These are phyloP conservation scores for Micrasema minimum DNA, from an alignment of 1,140 invertebrate genomes.

Conservation along the genomic window DNA sequence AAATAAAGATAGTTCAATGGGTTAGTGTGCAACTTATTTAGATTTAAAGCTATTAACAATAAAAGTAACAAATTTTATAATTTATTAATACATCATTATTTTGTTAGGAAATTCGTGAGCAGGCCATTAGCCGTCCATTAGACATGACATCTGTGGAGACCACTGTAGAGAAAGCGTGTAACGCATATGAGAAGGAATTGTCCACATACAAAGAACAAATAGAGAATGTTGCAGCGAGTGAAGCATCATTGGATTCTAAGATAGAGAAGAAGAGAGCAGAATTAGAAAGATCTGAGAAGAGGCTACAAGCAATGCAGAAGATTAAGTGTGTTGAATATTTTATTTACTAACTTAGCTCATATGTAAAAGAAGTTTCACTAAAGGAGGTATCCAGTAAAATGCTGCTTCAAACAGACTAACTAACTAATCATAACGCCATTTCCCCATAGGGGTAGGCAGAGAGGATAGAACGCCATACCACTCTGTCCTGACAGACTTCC, in stretches of 20 bases:
- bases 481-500: too few relatives aligned
- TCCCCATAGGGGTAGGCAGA: too few relatives aligned
- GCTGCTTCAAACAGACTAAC: not conserved
- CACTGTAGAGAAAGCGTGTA: conserved; percentile 77
- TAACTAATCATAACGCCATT: too few relatives aligned
- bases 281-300: conserved; percentile 91
- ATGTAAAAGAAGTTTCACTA: too few relatives aligned
- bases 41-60: too few relatives aligned
- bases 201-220: conserved; percentile 78
- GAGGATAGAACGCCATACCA: too few relatives aligned
- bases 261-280: conserved; percentile 92
- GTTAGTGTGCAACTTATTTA: too few relatives aligned
- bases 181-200: conserved; percentile 76
- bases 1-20: too few relatives aligned
- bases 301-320: conserved; percentile 92
- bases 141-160: conserved; percentile 86
- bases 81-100: too few relatives aligned
- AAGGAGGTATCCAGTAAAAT: not conserved
- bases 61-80: too few relatives aligned
- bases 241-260: conserved; percentile 89
- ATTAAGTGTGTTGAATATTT: conserved; percentile 79
- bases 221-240: conserved; percentile 85
- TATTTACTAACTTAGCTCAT: conserved; percentile 38
- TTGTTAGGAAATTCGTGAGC: conserved; percentile 64
- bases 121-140: conserved; percentile 73